phyloP scores from a whole-genome alignment of 53 echinoderm and acorn worm genomes.

The Glandiceps talaboti region DNA sequence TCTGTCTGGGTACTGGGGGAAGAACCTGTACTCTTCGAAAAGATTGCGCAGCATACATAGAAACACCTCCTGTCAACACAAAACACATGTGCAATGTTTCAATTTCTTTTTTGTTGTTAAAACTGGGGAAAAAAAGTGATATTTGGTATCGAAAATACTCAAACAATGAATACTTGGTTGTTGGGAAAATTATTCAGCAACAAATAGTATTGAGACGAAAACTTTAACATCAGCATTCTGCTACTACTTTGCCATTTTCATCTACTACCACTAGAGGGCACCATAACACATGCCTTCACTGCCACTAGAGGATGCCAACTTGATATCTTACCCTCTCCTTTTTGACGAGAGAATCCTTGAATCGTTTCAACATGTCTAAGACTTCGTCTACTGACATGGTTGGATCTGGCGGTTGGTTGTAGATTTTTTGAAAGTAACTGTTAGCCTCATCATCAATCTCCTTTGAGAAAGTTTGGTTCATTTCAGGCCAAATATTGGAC shows the following conservation, averaged over 20 bases:
- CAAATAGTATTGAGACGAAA: too few species aligned
- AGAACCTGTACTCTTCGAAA: constrained; percentile 99
- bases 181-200: too few species aligned
- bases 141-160: too few species aligned
- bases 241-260: too few species aligned
- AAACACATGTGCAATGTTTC: too few species aligned
- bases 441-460: constrained; percentile 99
- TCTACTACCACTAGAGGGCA: too few species aligned
- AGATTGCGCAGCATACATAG: constrained; percentile 98
- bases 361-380: constrained; percentile 82
- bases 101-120: too few species aligned
- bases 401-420: constrained; percentile 94
- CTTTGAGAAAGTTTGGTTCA: constrained; percentile 83
- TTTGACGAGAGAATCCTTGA: constrained; percentile 93
- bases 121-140: too few species aligned
- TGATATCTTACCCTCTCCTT: constrained; percentile 95
- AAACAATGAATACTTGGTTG: too few species aligned
- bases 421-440: constrained; percentile 98
- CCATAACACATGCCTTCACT: too few species aligned
- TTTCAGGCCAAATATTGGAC: constrained; percentile 94
- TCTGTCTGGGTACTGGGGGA: constrained; percentile 97
- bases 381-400: constrained; percentile 97
- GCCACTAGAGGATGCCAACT: too few species aligned
- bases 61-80: constrained; percentile 90
- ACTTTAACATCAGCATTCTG: too few species aligned